Percentiles rank a stretch among this genome's conserved stretches.
Conservation (phyloP, 2,113 vertebrate genomes). For the Stegostoma tigrinum region DNA sequence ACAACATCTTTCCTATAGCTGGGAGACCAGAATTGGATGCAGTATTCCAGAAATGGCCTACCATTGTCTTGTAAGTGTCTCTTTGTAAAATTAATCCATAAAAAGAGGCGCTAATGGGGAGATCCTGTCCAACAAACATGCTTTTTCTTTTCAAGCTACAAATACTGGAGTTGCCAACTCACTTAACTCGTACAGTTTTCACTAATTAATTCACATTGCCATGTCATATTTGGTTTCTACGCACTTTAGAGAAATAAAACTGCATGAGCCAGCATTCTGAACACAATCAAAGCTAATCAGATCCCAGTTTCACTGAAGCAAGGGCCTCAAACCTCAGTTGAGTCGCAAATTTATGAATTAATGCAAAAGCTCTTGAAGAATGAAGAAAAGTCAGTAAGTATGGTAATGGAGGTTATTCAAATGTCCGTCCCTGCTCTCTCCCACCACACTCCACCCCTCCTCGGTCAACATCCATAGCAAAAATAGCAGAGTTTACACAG, state of each 20-base stretch:
- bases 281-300: not conserved
- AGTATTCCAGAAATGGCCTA: too few species aligned
- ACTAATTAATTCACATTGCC: not conserved
- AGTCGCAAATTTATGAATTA: not conserved
- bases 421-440: not conserved
- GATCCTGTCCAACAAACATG: not conserved
- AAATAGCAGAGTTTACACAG: not conserved
- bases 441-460: too few species aligned
- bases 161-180: not conserved
- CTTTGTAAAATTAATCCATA: not conserved
- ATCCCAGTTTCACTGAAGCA: too few species aligned
- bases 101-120: not conserved
- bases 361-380: not conserved
- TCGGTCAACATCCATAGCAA: not conserved
- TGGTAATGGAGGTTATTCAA: not conserved
- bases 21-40: too few species aligned
- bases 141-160: not conserved
- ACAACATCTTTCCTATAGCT: too few species aligned
- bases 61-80: too few species aligned
- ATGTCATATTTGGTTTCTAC: not conserved
- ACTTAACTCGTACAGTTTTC: not conserved
- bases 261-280: not conserved
- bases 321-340: too few species aligned
- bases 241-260: not conserved
- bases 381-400: not conserved